A percentile compares a stretch with the other conserved stretches of the same genome.
Evolutionary conservation across 1,140 invertebrate species (phyloP).

Genomic region (Ganaspis sp.): DNA sequence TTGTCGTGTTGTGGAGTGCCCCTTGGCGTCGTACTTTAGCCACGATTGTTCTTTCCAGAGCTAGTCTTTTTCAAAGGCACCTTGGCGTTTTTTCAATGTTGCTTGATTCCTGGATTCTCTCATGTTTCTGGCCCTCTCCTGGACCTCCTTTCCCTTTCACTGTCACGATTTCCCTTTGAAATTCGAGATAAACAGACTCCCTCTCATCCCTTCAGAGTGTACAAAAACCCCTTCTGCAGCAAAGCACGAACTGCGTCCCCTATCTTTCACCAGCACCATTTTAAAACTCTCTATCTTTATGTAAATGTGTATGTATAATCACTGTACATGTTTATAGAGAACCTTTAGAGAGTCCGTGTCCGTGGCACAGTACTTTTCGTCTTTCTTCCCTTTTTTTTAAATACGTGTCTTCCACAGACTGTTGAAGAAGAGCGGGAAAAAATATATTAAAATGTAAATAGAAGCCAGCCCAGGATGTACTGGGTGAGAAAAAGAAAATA

Average conservation of each 20-base stretch:
- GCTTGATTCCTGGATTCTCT: neutral
- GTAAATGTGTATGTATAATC: neutral
- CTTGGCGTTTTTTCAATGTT: constrained; percentile 3
- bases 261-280: neutral
- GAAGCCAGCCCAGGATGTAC: neutral
- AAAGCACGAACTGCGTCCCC: neutral
- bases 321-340: neutral
- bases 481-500: constrained; percentile 29
- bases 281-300: neutral
- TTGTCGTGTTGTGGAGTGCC: constrained; percentile 3
- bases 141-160: constrained; percentile 6
- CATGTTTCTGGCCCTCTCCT: neutral
- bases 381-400: constrained; percentile 5
- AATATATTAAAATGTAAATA: constrained; percentile 31
- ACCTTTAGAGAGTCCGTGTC: neutral
- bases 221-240: neutral
- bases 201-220: neutral
- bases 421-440: constrained; percentile 24
- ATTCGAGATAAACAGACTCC: constrained; percentile 20
- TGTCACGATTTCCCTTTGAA: constrained; percentile 15
- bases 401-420: constrained; percentile 28
- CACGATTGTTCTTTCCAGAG: constrained; percentile 26
- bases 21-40: constrained; percentile 20
- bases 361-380: neutral
- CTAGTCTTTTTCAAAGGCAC: constrained; percentile 4